Base-by-base conservation (phyloP, 1,140 invertebrate species). In the Scylla paramamosain region DNA sequence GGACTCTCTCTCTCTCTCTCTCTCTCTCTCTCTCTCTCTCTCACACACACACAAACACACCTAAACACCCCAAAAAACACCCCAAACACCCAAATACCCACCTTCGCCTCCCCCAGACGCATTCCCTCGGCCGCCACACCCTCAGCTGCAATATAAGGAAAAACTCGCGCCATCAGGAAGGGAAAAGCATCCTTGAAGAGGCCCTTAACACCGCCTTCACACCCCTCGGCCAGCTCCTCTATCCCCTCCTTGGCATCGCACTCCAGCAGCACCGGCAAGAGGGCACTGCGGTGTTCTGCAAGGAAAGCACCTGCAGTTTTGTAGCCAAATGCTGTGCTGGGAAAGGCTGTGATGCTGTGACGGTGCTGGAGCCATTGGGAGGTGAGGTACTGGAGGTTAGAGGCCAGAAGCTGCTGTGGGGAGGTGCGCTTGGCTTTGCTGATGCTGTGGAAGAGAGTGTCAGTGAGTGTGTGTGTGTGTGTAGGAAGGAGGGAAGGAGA, bases 81-180 rank as follows among this genome's bases (percentile, higher is more conserved):
- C 0, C 10, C 52, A 59, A 12, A 12, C 52, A 12, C 20, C 52
- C 52, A 59, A 7, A 77, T 1, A 77, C 67, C 1, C 67, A 77
- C 67, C 67, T n/a, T n/a, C 1, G 20, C n/a, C n/a, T 25, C 67
- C n/a, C n/a, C 2, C 67, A 7, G 67, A 77, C 20, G 8, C 20
- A 25, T 20, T n/a, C 67, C 67, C 67, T 77, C 67, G 1, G 1
- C 25, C 1, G n/a, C 25, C 16, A 1, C 14, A 28, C 10, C 3
- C 84, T 94, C 93, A 12, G 67, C 93, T 7, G 93, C 87, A 48
- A 94, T 77, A 31, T 48, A 91, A 28, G 93, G 93, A 8, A 91
- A 94, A 46, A 91, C 82, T 25, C 46, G 59, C 48, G 93, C 93
- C 93, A 94, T 91, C 4, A 94, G 32, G 4, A 16, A 20, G 14